Percentiles rank a stretch among this genome's conserved stretches.
These are phyloP conservation scores for Sardina pilchardus DNA, from an alignment of 2,113 vertebrate genomes.

Conservation along the genomic window DNA sequence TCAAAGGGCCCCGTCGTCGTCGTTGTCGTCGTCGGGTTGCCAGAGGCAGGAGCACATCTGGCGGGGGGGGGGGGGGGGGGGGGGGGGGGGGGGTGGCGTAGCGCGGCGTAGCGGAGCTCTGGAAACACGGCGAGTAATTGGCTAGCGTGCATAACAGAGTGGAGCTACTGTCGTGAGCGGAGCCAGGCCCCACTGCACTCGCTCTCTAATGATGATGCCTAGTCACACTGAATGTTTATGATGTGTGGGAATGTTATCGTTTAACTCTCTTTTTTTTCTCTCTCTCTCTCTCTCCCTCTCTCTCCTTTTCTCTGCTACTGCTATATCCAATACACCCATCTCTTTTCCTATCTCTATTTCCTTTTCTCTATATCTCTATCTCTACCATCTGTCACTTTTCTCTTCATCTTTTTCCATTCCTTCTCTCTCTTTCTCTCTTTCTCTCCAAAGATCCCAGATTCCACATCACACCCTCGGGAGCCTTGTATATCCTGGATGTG, in stretches of 20 bases:
- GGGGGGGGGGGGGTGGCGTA: too few relatives aligned
- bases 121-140: background rate
- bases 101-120: background rate
- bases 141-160: background rate
- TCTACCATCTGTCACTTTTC: background rate
- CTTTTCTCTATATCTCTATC: background rate
- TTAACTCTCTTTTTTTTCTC: constrained; percentile 1
- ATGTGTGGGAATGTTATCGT: background rate
- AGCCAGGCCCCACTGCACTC: background rate
- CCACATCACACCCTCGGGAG: constrained; percentile 98
- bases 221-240: background rate
- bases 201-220: constrained; percentile 1
- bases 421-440: constrained; percentile 7
- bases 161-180: background rate
- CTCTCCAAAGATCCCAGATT: constrained; percentile 91
- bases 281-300: background rate
- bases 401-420: constrained; percentile 1
- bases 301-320: background rate
- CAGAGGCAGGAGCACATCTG: constrained; percentile 12
- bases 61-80: too few relatives aligned
- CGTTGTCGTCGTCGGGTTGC: background rate
- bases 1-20: background rate
- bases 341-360: background rate
- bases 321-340: background rate
- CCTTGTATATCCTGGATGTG: constrained; percentile 99